Percentiles rank a stretch among this genome's conserved stretches.
phyloP scores from a whole-genome alignment of 2,113 vertebrate genomes.

The Cyanoderma ruficeps region DNA sequence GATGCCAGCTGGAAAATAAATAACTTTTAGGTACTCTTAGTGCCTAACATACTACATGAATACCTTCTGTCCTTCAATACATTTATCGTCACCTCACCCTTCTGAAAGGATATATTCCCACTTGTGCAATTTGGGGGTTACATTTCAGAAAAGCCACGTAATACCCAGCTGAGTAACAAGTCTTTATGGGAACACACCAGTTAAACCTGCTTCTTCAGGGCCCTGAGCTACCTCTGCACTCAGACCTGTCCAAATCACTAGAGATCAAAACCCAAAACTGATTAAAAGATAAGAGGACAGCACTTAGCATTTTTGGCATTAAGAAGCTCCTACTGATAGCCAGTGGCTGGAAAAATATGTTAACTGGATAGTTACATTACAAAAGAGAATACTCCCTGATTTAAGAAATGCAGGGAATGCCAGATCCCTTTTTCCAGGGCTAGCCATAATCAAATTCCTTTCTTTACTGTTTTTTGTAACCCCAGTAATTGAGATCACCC shows the following conservation, averaged over 20 bases:
- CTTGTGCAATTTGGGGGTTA: neutral
- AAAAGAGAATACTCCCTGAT: constrained; percentile 31
- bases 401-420: constrained; percentile 36
- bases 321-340: neutral
- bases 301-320: neutral
- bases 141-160: neutral
- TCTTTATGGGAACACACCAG: neutral
- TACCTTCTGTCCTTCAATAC: neutral
- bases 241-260: neutral
- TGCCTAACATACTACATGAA: neutral
- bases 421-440: constrained; percentile 58
- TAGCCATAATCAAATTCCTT: constrained; percentile 76
- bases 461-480: constrained; percentile 84
- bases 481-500: constrained; percentile 85
- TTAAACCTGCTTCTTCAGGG: neutral
- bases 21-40: neutral
- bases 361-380: neutral
- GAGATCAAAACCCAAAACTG: neutral
- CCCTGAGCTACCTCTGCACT: neutral
- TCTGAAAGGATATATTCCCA: neutral
- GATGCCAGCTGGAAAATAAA: neutral
- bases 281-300: neutral
- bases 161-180: neutral
- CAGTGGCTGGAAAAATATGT: neutral
- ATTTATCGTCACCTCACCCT: neutral